A percentile compares a stretch with the other conserved stretches of the same genome.
phyloP scores from a whole-genome alignment of 2,888 invertebrate genomes.

The Anthrax anthrax region DNA sequence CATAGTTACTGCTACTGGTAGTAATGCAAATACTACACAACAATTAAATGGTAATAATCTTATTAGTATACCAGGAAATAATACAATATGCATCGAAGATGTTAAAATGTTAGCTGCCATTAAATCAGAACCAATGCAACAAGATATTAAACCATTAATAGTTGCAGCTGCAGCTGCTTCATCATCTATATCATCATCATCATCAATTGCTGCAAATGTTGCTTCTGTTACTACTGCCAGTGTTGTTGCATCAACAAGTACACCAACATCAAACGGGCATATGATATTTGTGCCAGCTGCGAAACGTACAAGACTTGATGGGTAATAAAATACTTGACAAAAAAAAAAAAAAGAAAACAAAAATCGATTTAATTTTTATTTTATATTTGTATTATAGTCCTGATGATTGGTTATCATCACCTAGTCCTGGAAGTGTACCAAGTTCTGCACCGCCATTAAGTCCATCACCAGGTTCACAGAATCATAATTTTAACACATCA shows the following conservation, averaged over 20 bases:
- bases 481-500: constrained; percentile 27
- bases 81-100: constrained; percentile 20
- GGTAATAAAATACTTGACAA: no score
- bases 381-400: constrained; percentile 18
- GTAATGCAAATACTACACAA: constrained; percentile 2
- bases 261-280: constrained; percentile 32
- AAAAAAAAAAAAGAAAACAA: not conserved
- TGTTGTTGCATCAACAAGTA: constrained; percentile 15
- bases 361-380: not conserved
- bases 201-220: constrained; percentile 23
- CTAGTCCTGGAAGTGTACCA: constrained; percentile 42
- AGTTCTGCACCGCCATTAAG: constrained; percentile 48
- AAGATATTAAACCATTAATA: constrained; percentile 20
- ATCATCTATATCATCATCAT: constrained; percentile 23
- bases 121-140: constrained; percentile 32
- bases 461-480: constrained; percentile 48
- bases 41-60: constrained; percentile 8
- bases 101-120: constrained; percentile 29
- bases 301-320: constrained; percentile 38
- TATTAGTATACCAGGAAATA: constrained; percentile 8
- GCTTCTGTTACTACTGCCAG: constrained; percentile 8
- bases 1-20: not conserved
- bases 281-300: constrained; percentile 33
- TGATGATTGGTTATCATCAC: constrained; percentile 50
- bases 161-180: constrained; percentile 6